These are phyloP conservation scores for Glaucomys volans DNA, from an alignment of 2,113 vertebrate species.

Conservation along the genomic window DNA sequence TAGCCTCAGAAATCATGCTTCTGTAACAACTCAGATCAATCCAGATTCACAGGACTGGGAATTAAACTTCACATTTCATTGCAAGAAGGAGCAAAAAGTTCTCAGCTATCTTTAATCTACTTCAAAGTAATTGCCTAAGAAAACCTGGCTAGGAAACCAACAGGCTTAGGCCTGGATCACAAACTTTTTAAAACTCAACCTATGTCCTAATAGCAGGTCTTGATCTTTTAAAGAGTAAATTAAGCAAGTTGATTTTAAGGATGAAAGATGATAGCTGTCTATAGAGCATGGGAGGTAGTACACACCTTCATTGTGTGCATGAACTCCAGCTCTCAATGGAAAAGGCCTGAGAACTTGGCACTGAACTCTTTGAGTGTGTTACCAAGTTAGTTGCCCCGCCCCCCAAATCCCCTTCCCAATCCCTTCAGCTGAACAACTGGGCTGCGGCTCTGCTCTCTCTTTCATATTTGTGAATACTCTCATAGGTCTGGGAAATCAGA, in stretches of 20 bases:
- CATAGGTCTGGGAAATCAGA: slow-evolving; percentile 78
- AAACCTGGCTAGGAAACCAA: background rate
- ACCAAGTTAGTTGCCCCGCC: background rate
- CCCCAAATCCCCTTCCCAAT: background rate
- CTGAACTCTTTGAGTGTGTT: background rate
- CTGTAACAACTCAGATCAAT: background rate
- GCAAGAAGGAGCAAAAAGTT: background rate
- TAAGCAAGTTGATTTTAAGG: background rate
- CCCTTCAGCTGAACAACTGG: slow-evolving; percentile 11
- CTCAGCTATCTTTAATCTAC: background rate
- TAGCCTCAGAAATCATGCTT: background rate
- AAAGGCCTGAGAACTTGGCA: background rate
- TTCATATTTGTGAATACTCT: slow-evolving; percentile 76
- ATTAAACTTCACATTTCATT: background rate
- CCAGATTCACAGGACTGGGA: background rate
- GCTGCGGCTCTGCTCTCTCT: background rate
- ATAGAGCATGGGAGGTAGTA: background rate
- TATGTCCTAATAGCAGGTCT: background rate
- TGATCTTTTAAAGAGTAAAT: background rate
- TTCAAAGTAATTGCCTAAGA: background rate
- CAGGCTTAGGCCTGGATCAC: background rate
- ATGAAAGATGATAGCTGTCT: background rate
- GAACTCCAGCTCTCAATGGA: background rate
- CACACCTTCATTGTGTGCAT: background rate
- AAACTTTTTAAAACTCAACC: background rate